Evolutionary conservation across 2,888 invertebrate genomes (phyloP).

Genomic region (Machimus rusticus): DNA sequence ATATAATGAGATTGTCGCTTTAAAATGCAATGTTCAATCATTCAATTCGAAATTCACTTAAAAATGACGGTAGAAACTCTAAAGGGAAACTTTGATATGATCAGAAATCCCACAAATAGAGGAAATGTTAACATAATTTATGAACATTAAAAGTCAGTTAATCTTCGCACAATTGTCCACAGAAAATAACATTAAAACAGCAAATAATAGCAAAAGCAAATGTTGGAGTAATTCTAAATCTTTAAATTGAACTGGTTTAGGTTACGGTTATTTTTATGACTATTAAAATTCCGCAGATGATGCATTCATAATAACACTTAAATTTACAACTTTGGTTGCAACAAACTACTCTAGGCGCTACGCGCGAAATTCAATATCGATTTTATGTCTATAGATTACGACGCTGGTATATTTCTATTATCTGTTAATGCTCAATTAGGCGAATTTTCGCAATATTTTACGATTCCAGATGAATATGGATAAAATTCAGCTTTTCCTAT

Average conservation of each 20-base stretch:
- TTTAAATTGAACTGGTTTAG: neutral
- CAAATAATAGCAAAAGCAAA: neutral
- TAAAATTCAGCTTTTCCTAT: neutral
- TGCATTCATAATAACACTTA: neutral
- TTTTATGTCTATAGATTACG: neutral
- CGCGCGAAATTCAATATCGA: neutral
- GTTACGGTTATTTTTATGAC: neutral
- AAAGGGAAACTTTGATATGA: neutral
- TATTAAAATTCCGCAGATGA: neutral
- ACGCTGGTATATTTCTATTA: neutral
- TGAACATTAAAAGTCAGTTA: neutral
- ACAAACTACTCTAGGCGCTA: neutral
- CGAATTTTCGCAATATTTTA: neutral
- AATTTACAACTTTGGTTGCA: neutral
- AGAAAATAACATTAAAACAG: neutral
- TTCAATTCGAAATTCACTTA: neutral
- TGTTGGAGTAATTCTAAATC: neutral
- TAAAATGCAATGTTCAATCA: neutral
- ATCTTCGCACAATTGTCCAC: neutral
- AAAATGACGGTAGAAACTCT: neutral
- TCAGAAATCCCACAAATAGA: neutral
- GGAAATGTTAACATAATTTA: neutral
- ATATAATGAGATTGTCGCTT: neutral
- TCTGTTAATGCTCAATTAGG: neutral
- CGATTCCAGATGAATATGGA: neutral